Conservation (phyloP, 1,140 invertebrate species). For the Akabosia matsudoensis region DNA sequence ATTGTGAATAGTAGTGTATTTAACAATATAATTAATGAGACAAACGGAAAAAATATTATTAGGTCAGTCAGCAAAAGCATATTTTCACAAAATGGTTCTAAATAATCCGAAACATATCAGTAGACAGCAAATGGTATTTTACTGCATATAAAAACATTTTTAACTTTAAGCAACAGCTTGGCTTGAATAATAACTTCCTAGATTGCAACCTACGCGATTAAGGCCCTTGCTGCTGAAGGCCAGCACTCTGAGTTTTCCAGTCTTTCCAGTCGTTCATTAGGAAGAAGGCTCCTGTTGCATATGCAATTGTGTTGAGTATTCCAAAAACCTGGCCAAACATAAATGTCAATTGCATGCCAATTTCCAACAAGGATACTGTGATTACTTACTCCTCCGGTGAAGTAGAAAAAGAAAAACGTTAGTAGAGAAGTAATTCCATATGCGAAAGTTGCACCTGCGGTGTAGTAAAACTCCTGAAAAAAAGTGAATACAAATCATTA, state of each 20-base stretch:
- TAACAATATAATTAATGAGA: too few relatives aligned
- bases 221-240: neutral
- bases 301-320: slow-evolving; percentile 71
- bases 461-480: slow-evolving; percentile 19
- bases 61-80: too few relatives aligned
- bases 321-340: slow-evolving; percentile 65
- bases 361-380: neutral
- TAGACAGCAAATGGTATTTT: too few relatives aligned
- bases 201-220: too few relatives aligned
- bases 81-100: too few relatives aligned
- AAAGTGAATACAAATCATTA: neutral
- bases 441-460: neutral
- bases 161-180: too few relatives aligned
- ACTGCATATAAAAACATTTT: too few relatives aligned
- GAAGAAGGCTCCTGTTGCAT: slow-evolving; percentile 69
- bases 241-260: slow-evolving; percentile 48
- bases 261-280: slow-evolving; percentile 70
- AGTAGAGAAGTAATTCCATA: neutral
- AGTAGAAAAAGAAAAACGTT: neutral
- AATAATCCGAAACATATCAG: too few relatives aligned
- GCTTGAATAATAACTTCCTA: too few relatives aligned
- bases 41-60: too few relatives aligned
- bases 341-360: neutral
- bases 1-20: too few relatives aligned
- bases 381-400: neutral